Base-by-base conservation (phyloP, 2,797 vertebrate genomes). In the Ciconia nigra region DNA sequence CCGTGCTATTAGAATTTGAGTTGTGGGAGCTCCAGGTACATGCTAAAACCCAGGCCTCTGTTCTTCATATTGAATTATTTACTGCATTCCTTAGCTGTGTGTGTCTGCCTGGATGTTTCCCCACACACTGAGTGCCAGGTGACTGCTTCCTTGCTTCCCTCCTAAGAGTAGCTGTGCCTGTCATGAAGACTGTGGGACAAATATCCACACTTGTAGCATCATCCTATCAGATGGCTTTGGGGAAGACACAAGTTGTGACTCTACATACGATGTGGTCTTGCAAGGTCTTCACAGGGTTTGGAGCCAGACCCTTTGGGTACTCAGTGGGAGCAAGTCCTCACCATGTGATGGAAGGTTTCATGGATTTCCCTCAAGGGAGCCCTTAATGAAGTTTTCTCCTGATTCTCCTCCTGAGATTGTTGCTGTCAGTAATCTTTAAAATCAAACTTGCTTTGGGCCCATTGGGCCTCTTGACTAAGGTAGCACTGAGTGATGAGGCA, bases 1-100 rank as follows among this genome's bases (percentile, higher is more conserved):
- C 55, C 59, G 18, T 81, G 26, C 61, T 88, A 21, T 72, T 86
- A 61, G n/a, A 77, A 62, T 61, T 73, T 74, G 49, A 65, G 80
- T 39, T 92, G 52, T 74, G 18, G 72, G 46, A 97, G 29, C 28
- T 91, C 26, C 62, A 66, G 77, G 49, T 89, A 76, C 39, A 22
- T 69, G 28, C 37, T 91, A 61, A 81, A 91, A 26, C 13, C 29
- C 41, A 83, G 52, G 39, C 4, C 65, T 80, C 78, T 86, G 65
- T 31, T 65, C 93, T 93, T 86, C 46, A 11, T 63, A 33, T 83
- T 59, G 65, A 67, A 80, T 86, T 83, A 65, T 88, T 86, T 90
- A 44, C 42, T 83, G 42, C 61, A 42, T 91, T 95, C 72, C 49
- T 85, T 61, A 70, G n/a, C 65, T 57, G 15, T 31, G 4, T 81